Conservation (phyloP, 2,888 invertebrate species). For the Drosophila melanocephala region DNA sequence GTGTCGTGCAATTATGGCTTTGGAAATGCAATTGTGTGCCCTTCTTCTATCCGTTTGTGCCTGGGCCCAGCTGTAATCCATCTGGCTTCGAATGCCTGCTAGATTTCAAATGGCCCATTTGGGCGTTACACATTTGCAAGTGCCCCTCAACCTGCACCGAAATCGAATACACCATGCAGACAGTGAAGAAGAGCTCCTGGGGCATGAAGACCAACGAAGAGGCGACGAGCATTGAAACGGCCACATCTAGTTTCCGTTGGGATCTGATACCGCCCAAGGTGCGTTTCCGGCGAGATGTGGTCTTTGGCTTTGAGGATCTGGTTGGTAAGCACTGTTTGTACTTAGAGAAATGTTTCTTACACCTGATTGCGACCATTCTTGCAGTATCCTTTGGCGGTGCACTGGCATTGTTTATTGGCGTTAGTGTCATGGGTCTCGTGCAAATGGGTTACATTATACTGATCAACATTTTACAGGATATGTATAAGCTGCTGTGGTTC, state of each 20-base stretch:
- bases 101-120: constrained; percentile 84
- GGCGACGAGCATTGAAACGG: constrained; percentile 56
- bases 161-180: constrained; percentile 80
- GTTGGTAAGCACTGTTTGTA: constrained; percentile 84
- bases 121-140: constrained; percentile 83
- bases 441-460: constrained; percentile 61
- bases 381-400: constrained; percentile 86
- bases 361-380: constrained; percentile 22
- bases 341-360: fast-evolving
- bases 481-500: constrained; percentile 32
- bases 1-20: constrained; percentile 86
- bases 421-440: constrained; percentile 75
- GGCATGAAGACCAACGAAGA: constrained; percentile 74
- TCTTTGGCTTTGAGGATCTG: constrained; percentile 87
- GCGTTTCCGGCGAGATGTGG: constrained; percentile 87
- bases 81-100: constrained; percentile 83
- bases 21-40: constrained; percentile 87
- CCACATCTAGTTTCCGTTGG: constrained; percentile 86
- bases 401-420: constrained; percentile 84
- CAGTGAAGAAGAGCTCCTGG: constrained; percentile 82
- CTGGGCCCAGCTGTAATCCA: constrained; percentile 81
- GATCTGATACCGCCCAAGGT: constrained; percentile 87
- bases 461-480: constrained; percentile 51
- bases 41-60: constrained; percentile 86
- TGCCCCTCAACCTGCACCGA: constrained; percentile 83